Base-by-base conservation (phyloP, 1,140 invertebrate genomes). In the Drosophila kepulauana region DNA sequence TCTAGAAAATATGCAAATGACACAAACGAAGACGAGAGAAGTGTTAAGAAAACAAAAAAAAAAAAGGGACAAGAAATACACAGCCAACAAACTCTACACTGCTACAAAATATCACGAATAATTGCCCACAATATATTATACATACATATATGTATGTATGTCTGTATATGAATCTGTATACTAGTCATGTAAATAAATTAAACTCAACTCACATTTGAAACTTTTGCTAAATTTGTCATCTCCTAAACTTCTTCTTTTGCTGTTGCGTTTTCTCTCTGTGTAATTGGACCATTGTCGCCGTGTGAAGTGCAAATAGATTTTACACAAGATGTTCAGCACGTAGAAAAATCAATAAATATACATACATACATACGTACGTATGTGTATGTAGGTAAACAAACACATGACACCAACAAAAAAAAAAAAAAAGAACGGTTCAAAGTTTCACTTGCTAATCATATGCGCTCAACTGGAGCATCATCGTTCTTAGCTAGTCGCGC, bases 281-380 rank as follows among this genome's bases (percentile, higher is more conserved):
- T 88, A 87, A 61, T 68, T 71, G 62, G 62, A 82, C 58, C 88
- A 88, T 63, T 88, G 79, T 80, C 63, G 58, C 65, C 82, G 85
- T 88, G 82, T 88, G 84, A 87, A 87, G 82, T 66, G 80, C 67
- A 88, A 87, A 84, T 56, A 82, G 45, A 66, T 73, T 46, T 72
- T 56, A 73, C 38, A 61, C 10, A 58, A 62, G 35, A 69, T 69
- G 33, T 62, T 56, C 38, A 15, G 20, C 45, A 51, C 52, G 64
- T 58, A 63, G 51, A 77, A 75, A 48, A 46, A 57, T 25, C 20
- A 63, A 72, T 15, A 38, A 28, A 48, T 7, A 61, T 20, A 49
- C 20, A 43, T 15, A 13, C 43, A 52, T 6, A 52, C 41, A 46
- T 45, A 16, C n/a, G 35, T 8, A 51, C 13, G 33, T 3, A 41